phyloP scores from a whole-genome alignment of 2,113 vertebrate species.

The Carlito syrichta region DNA sequence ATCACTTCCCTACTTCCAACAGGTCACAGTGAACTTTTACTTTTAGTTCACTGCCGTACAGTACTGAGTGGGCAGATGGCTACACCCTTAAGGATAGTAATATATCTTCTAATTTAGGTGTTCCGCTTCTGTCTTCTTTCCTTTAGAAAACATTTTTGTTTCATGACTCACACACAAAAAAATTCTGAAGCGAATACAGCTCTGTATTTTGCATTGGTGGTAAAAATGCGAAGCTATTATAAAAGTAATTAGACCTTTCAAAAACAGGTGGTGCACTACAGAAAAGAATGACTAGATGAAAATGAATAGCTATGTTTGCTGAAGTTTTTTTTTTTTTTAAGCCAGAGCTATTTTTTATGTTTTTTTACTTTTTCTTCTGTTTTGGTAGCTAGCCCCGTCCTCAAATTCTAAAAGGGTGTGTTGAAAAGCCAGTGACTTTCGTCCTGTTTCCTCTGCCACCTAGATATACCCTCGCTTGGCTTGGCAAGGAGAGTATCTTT shows the following conservation, averaged over 20 bases:
- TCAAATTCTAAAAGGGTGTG: neutral
- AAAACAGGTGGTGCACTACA: constrained; percentile 14
- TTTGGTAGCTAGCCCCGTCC: neutral
- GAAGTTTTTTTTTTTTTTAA: neutral
- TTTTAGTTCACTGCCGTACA: constrained; percentile 23
- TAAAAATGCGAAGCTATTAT: constrained; percentile 14
- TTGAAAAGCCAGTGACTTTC: neutral
- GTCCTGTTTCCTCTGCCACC: neutral
- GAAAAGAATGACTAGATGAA: constrained; percentile 10
- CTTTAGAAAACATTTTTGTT: constrained; percentile 47
- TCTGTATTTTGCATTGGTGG: constrained; percentile 25
- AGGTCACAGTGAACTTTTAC: constrained; percentile 69
- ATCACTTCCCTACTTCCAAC: constrained; percentile 45
- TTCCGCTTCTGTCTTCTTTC: constrained; percentile 4
- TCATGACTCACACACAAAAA: constrained; percentile 18
- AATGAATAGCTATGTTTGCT: neutral
- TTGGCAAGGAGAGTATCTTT: neutral
- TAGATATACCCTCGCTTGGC: neutral
- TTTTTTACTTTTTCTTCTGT: neutral
- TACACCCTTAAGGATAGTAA: constrained; percentile 2
- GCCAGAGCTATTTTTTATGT: neutral
- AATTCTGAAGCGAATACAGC: neutral
- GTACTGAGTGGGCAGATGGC: neutral
- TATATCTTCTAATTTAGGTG: constrained; percentile 49
- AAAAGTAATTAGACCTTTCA: constrained; percentile 3